These are phyloP conservation scores for Scotopteryx bipunctaria DNA, from an alignment of 2,888 invertebrate genomes.

Conservation along the genomic window DNA sequence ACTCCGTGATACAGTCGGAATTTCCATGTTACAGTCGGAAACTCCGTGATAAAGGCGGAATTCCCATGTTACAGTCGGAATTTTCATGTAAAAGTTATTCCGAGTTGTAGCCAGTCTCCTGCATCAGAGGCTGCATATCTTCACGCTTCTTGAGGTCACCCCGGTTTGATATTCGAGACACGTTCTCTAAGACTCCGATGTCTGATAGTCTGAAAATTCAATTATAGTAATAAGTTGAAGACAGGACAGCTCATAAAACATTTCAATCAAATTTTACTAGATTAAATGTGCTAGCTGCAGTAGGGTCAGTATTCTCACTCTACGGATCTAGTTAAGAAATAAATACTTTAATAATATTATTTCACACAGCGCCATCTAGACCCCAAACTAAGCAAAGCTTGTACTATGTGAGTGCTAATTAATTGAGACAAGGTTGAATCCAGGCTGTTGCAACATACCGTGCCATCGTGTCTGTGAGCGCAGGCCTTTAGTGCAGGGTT, in stretches of 20 bases:
- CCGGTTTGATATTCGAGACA: constrained; percentile 63
- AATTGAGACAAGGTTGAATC: no score
- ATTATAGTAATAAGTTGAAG: neutral
- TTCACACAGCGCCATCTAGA: no score
- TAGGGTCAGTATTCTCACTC: no score
- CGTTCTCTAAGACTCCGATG: constrained; percentile 70
- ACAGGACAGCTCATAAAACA: neutral
- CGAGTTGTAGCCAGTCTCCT: constrained; percentile 61
- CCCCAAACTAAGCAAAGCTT: no score
- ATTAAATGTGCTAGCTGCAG: no score
- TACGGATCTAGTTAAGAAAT: no score
- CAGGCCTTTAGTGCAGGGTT: no score
- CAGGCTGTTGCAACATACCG: no score
- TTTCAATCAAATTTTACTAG: no score
- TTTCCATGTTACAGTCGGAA: neutral
- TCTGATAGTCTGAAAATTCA: constrained; percentile 69
- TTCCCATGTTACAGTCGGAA: neutral
- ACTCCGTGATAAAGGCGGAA: neutral
- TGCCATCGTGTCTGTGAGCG: no score
- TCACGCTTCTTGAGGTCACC: constrained; percentile 61
- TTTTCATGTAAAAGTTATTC: constrained; percentile 42
- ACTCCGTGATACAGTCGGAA: neutral
- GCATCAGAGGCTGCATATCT: constrained; percentile 76
- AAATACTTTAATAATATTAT: no score
- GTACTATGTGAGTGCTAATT: no score